Percentiles rank a stretch among this genome's conserved stretches.
phyloP scores from a whole-genome alignment of 1,140 invertebrate genomes.

The Manduca sexta region DNA sequence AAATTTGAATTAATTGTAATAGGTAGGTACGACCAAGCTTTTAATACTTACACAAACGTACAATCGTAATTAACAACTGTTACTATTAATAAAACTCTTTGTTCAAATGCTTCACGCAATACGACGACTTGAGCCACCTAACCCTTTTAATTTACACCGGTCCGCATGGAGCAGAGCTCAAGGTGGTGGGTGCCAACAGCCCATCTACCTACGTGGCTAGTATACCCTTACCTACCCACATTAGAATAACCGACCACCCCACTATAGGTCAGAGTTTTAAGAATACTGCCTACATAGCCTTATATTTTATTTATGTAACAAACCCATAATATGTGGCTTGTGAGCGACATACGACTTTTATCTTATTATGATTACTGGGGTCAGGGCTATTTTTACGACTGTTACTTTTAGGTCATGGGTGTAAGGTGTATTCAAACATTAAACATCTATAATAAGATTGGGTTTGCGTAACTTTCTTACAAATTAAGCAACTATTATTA shows the following conservation, averaged over 20 bases:
- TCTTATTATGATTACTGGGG: too few species aligned
- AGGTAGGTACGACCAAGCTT: too few species aligned
- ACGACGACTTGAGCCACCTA: not conserved
- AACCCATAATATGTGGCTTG: not conserved
- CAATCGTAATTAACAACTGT: not conserved
- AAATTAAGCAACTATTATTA: too few species aligned
- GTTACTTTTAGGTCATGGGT: too few species aligned
- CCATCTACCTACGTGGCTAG: not conserved
- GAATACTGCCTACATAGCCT: too few species aligned
- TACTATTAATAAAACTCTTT: not conserved
- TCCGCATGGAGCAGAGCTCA: not conserved
- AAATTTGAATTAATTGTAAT: too few species aligned
- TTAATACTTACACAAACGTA: not conserved
- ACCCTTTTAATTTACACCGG: not conserved
- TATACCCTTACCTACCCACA: conserved; percentile 4
- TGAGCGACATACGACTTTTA: too few species aligned
- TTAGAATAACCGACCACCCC: conserved; percentile 23
- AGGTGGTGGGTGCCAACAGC: not conserved
- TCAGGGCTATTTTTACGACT: too few species aligned
- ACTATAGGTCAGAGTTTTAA: conserved; percentile 26
- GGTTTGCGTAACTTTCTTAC: too few species aligned
- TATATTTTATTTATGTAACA: conserved; percentile 16
- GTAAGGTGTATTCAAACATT: too few species aligned
- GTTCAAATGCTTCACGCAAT: conserved; percentile 2
- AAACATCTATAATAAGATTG: too few species aligned